Base-by-base conservation (phyloP, 2,797 vertebrate genomes). In the Thripadectes ignobilis region DNA sequence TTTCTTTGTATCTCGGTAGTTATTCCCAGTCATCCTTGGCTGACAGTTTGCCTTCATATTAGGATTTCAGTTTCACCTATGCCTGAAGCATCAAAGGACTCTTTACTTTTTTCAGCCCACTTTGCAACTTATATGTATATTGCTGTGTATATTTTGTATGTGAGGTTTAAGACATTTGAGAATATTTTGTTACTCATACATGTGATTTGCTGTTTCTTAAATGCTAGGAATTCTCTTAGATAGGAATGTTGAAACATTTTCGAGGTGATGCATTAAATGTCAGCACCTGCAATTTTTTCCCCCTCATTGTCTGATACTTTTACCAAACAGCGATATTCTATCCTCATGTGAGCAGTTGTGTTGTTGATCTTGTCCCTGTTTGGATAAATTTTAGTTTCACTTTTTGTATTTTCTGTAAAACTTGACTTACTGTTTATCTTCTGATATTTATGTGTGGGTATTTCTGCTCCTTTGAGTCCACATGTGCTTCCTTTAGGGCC, bases 391-490 rank as follows among this genome's bases (percentile, higher is more conserved):
- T 89, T 43, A 38, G 32, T 39, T 79, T 89, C 86, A 4, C 2
- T 66, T 75, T 93, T 89, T 73, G 17, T 71, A 46, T 89, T 77
- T 91, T 89, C 45, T 89, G 61, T 79, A 77, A 87, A 91, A 82
- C 57, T 74, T 68, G 39, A n/a, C 38, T 84, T 76, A 21, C 18
- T 79, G 34, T 93, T 94, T 92, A 49, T 93, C 72, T 94, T 95
- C 74, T 68, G 72, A 71, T 89, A 94, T 91, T 95, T 92, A 78
- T 73, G 8, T 93, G 34, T 58, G 65, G 57, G 14, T 88, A 93
- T 85, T 92, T 93, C 49, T 83, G 52, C 27, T 95, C 72, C 41
- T 94, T 80, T 55, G 82, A 93, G 90, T 65, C 57, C 48, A 67
- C 58, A 36, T n/a, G 19, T 43, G 1, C 43, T 92, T 85, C 87